phyloP scores from a whole-genome alignment of 2,113 vertebrate species.

The Cairina moschata region DNA sequence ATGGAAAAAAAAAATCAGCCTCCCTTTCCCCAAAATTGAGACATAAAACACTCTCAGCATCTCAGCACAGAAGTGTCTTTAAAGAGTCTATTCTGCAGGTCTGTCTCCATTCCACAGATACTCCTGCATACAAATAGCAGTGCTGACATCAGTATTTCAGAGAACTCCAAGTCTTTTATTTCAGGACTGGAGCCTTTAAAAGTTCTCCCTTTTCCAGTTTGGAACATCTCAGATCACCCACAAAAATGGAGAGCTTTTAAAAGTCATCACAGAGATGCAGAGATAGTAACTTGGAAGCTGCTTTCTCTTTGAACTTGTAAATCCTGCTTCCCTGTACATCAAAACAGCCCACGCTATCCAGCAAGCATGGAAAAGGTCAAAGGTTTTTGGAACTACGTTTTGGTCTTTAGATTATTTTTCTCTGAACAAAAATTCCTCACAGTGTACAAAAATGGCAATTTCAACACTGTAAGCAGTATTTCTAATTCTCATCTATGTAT shows the following conservation, averaged over 20 bases:
- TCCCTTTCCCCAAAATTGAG: not conserved
- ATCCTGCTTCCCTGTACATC: not conserved
- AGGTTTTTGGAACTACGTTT: too few relatives aligned
- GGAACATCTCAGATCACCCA: not conserved
- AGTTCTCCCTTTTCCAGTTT: not conserved
- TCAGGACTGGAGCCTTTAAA: not conserved
- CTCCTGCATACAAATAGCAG: not conserved
- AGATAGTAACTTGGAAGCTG: not conserved
- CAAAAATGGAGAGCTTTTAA: not conserved
- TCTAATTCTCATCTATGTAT: not conserved
- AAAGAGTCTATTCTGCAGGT: not conserved
- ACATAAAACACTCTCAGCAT: not conserved
- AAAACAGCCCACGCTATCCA: not conserved
- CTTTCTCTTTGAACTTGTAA: not conserved
- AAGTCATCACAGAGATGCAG: not conserved
- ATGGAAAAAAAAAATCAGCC: not conserved
- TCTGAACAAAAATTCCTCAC: not conserved
- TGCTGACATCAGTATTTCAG: not conserved
- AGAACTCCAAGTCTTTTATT: not conserved
- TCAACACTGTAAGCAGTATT: not conserved
- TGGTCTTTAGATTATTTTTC: not conserved
- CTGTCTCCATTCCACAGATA: not conserved
- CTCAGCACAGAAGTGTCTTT: not conserved
- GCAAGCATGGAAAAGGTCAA: not conserved
- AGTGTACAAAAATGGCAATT: not conserved